phyloP scores from a whole-genome alignment of 2,797 vertebrate genomes.

The Protosalanx chinensis region DNA sequence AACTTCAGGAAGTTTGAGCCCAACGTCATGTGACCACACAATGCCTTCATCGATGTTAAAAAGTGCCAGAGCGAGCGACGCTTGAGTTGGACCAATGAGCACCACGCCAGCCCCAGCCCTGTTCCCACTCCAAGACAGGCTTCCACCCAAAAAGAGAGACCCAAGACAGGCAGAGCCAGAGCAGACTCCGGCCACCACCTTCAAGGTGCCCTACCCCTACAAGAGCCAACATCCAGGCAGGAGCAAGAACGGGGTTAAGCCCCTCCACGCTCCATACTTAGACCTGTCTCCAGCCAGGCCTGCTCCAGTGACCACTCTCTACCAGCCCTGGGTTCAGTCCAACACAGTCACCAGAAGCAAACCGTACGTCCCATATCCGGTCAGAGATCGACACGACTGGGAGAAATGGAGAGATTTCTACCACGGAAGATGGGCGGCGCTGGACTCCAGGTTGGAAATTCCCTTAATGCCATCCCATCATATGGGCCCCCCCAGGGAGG shows the following conservation, averaged over 20 bases:
- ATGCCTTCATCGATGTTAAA: slow-evolving; percentile 17
- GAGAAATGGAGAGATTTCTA: slow-evolving; percentile 52
- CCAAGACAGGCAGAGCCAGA: slow-evolving; percentile 44
- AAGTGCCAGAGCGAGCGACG: slow-evolving; percentile 40
- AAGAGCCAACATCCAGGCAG: slow-evolving; percentile 54
- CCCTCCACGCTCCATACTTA: slow-evolving; percentile 21
- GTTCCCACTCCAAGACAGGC: slow-evolving; percentile 57
- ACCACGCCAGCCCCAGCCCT: slow-evolving; percentile 47
- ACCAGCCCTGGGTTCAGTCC: slow-evolving; percentile 63
- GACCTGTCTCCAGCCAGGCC: slow-evolving; percentile 54
- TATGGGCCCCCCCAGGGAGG: slow-evolving; percentile 15
- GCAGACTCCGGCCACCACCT: slow-evolving; percentile 46
- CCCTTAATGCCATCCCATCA: slow-evolving; percentile 32
- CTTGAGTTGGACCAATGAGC: slow-evolving; percentile 57
- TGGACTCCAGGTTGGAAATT: slow-evolving; percentile 49
- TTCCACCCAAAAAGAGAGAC: slow-evolving; percentile 71
- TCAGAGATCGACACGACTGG: slow-evolving; percentile 55
- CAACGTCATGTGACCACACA: not conserved
- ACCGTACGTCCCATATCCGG: slow-evolving; percentile 48
- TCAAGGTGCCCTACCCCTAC: slow-evolving; percentile 72
- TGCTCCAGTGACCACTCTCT: slow-evolving; percentile 47
- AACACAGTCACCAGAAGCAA: slow-evolving; percentile 40
- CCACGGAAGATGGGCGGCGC: slow-evolving; percentile 1
- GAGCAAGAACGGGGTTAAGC: slow-evolving; percentile 19
- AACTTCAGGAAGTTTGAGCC: not conserved